Conservation (phyloP, 2,113 vertebrate genomes). For the Scalopus aquaticus region DNA sequence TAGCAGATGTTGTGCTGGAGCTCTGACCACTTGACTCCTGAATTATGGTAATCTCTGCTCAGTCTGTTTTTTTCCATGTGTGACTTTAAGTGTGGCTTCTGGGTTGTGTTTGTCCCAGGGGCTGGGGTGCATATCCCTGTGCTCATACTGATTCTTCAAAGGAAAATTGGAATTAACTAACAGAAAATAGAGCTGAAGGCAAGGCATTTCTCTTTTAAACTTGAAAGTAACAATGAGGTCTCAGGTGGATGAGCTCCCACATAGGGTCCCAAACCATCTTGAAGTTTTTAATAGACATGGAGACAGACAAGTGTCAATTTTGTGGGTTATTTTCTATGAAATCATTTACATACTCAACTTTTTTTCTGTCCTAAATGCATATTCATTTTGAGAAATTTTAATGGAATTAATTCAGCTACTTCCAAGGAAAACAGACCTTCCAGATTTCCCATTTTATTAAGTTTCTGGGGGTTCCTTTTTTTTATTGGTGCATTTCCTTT, state of each 20-base stretch:
- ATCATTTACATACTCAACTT: neutral
- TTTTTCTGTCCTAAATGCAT: neutral
- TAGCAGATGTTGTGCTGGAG: neutral
- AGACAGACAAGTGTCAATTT: neutral
- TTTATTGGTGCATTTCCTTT: slow-evolving; percentile 25
- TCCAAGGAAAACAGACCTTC: neutral
- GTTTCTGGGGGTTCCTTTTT: neutral
- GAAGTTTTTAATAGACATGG: neutral
- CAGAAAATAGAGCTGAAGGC: neutral
- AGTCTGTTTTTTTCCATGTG: neutral
- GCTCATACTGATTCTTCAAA: neutral
- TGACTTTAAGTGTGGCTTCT: neutral
- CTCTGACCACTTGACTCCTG: neutral
- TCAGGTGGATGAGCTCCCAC: neutral
- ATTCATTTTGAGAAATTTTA: slow-evolving; percentile 26
- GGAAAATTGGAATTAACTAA: neutral
- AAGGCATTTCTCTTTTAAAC: neutral
- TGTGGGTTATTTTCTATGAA: neutral
- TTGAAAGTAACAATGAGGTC: neutral
- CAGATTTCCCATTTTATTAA: neutral
- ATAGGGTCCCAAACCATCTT: neutral
- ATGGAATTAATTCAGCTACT: slow-evolving; percentile 27
- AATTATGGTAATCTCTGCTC: neutral
- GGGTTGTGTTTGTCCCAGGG: neutral
- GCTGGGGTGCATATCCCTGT: neutral